Evolutionary conservation across 2,113 vertebrate species (phyloP).

Genomic region (Salvelinus alpinus): DNA sequence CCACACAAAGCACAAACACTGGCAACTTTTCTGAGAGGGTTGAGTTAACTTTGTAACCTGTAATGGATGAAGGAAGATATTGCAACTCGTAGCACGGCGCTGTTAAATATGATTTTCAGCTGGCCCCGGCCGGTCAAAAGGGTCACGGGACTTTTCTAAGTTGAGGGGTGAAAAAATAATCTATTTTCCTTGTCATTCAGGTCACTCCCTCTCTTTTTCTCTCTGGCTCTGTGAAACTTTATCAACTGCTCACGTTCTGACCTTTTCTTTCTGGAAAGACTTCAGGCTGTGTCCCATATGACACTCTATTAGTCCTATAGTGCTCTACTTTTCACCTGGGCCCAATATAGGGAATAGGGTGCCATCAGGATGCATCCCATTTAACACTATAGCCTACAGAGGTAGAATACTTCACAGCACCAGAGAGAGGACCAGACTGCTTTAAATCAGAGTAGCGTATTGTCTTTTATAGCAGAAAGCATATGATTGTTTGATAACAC

Average conservation of each 20-base stretch:
- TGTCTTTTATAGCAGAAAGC: no score
- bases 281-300: no score
- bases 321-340: no score
- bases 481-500: no score
- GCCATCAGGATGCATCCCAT: no score
- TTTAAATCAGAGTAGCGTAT: no score
- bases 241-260: slow-evolving; percentile 36
- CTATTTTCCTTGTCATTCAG: slow-evolving; percentile 53
- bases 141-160: slow-evolving; percentile 28
- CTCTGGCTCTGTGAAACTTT: slow-evolving; percentile 5
- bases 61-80: slow-evolving; percentile 37
- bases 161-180: not conserved
- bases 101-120: slow-evolving; percentile 52
- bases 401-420: no score
- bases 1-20: not conserved
- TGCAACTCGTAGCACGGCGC: slow-evolving; percentile 5
- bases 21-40: not conserved
- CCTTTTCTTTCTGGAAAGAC: slow-evolving; percentile 40
- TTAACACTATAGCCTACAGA: no score
- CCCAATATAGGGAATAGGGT: no score
- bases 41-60: slow-evolving; percentile 44
- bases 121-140: slow-evolving; percentile 28
- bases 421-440: no score
- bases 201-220: slow-evolving; percentile 18
- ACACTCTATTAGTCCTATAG: no score